Conservation (phyloP, 2,888 invertebrate species). For the Pterobdella sp. region DNA sequence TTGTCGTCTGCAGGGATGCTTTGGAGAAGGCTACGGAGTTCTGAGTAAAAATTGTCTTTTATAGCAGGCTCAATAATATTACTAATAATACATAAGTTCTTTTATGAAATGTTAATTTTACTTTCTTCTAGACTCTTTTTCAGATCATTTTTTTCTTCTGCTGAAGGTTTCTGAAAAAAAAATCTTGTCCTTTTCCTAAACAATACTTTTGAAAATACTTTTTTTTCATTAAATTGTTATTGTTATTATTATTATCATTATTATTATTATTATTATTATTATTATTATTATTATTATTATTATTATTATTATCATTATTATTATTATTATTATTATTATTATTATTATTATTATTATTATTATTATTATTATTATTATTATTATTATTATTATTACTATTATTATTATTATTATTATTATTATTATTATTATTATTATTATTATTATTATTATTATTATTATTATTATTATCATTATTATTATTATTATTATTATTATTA, state of each 20-base stretch:
- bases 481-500: neutral
- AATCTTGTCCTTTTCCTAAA: too few relatives aligned
- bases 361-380: neutral
- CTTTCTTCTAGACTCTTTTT: too few relatives aligned
- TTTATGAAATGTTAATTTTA: too few relatives aligned
- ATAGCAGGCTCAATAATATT: too few relatives aligned
- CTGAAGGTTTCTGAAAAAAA: too few relatives aligned
- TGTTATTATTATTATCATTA: conserved; percentile 9
- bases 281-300: neutral
- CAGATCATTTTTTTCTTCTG: too few relatives aligned
- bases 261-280: neutral
- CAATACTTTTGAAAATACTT: too few relatives aligned
- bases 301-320: neutral
- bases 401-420: neutral
- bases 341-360: neutral
- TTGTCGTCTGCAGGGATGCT: too few relatives aligned
- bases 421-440: neutral
- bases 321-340: neutral
- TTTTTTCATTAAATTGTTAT: too few relatives aligned
- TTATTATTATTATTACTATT: neutral
- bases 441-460: conserved; percentile 1
- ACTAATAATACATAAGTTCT: too few relatives aligned
- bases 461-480: conserved; percentile 3
- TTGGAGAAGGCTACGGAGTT: too few relatives aligned
- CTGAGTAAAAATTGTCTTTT: too few relatives aligned